These are phyloP conservation scores for Porites lutea DNA, from an alignment of 64 coral and sea anemone genomes.

Conservation along the genomic window DNA sequence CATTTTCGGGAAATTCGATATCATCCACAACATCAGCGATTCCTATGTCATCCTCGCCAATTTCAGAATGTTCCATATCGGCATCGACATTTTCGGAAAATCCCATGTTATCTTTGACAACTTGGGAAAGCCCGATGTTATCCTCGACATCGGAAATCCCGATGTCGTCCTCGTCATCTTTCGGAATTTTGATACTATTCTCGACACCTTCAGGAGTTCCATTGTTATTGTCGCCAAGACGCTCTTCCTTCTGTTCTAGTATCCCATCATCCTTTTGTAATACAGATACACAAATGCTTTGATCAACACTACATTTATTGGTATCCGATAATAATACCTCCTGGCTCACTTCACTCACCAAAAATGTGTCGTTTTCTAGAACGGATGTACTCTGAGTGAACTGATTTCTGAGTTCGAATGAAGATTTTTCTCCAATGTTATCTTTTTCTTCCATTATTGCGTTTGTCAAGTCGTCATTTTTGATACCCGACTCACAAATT, in stretches of 20 bases:
- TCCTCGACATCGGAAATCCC: background rate
- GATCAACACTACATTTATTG: background rate
- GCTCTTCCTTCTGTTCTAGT: background rate
- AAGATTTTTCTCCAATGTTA: background rate
- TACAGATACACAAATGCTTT: background rate
- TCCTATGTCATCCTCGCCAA: too few species aligned
- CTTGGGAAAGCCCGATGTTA: too few species aligned
- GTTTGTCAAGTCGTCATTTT: background rate
- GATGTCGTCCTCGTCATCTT: background rate
- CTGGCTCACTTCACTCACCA: background rate
- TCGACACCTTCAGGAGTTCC: background rate
- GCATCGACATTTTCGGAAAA: too few species aligned
- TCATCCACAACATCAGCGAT: too few species aligned
- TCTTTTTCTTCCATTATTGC: background rate
- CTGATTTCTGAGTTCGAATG: background rate
- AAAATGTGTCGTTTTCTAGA: background rate
- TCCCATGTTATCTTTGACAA: too few species aligned
- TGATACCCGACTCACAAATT: background rate
- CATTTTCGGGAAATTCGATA: too few species aligned
- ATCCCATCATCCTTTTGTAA: background rate
- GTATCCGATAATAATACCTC: background rate
- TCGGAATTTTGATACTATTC: too few species aligned
- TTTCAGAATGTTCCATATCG: too few species aligned
- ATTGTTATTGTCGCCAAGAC: constrained; percentile 6
- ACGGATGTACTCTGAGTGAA: background rate